phyloP scores from a whole-genome alignment of 1,140 invertebrate species.

The Scaptomyza pallida region DNA sequence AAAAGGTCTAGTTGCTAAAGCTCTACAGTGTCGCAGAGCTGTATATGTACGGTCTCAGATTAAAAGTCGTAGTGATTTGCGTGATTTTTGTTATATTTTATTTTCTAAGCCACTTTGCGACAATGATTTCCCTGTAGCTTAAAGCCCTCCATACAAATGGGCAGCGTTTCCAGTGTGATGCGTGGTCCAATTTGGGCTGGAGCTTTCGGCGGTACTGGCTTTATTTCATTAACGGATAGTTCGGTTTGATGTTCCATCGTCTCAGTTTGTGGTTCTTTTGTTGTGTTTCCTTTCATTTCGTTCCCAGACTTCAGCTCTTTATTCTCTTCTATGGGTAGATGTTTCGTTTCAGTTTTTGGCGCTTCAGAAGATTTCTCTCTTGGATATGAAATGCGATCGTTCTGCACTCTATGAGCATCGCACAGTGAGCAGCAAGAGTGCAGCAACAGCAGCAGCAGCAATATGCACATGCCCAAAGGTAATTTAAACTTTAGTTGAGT shows the following conservation, averaged over 20 bases:
- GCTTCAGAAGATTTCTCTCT: background rate
- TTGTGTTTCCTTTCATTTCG: background rate
- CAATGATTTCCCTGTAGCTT: constrained; percentile 36
- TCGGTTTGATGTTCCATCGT: background rate
- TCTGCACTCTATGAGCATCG: constrained; percentile 4
- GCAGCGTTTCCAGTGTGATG: constrained; percentile 47
- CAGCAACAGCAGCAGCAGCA: constrained; percentile 23
- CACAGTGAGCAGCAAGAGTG: constrained; percentile 14
- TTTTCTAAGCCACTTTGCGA: constrained; percentile 43
- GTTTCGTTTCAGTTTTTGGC: background rate
- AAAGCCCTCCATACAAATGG: constrained; percentile 37
- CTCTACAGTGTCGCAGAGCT: background rate
- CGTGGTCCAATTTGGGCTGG: constrained; percentile 37
- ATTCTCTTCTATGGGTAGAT: constrained; percentile 7
- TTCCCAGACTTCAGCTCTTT: background rate
- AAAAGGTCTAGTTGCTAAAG: constrained; percentile 18
- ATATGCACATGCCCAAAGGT: constrained; percentile 10
- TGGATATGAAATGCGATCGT: constrained; percentile 29
- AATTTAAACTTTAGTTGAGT: constrained; percentile 22
- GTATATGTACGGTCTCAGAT: background rate
- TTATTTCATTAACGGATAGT: background rate
- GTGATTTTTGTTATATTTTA: background rate
- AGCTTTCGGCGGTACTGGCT: background rate
- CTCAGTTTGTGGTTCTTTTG: background rate
- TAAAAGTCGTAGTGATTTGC: background rate